Evolutionary conservation across 2,113 vertebrate species (phyloP).

Genomic region (Lepus americanus): DNA sequence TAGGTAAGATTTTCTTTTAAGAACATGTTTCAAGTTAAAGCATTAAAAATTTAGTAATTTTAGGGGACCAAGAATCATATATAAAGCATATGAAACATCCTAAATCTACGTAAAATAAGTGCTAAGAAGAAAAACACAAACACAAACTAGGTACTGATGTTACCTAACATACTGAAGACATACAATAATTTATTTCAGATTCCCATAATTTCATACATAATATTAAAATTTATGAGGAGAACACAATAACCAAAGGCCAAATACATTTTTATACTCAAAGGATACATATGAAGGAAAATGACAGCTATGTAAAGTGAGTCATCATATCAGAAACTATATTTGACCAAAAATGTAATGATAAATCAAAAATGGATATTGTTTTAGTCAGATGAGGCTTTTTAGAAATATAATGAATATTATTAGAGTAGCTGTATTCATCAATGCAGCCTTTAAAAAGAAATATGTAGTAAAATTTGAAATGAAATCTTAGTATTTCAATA

Average conservation of each 20-base stretch:
- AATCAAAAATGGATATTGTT: background rate
- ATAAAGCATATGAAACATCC: background rate
- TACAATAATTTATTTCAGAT: background rate
- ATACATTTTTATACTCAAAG: background rate
- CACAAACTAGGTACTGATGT: background rate
- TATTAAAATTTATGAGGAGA: background rate
- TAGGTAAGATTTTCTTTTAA: background rate
- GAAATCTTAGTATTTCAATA: background rate
- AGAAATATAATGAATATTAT: background rate
- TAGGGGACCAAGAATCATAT: background rate
- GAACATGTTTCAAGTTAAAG: background rate
- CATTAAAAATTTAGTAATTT: background rate
- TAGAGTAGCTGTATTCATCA: background rate
- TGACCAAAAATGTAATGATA: background rate
- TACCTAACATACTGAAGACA: background rate
- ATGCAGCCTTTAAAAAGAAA: background rate
- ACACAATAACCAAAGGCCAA: background rate
- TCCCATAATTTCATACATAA: background rate
- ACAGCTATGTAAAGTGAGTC: background rate
- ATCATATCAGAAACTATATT: background rate
- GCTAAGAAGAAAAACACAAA: background rate
- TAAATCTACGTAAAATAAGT: background rate
- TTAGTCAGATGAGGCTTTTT: background rate
- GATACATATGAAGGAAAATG: slow-evolving; percentile 3
- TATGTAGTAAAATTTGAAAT: background rate